Evolutionary conservation across 1,140 invertebrate species (phyloP).

Genomic region (Pseudomyrmex dendroicus): DNA sequence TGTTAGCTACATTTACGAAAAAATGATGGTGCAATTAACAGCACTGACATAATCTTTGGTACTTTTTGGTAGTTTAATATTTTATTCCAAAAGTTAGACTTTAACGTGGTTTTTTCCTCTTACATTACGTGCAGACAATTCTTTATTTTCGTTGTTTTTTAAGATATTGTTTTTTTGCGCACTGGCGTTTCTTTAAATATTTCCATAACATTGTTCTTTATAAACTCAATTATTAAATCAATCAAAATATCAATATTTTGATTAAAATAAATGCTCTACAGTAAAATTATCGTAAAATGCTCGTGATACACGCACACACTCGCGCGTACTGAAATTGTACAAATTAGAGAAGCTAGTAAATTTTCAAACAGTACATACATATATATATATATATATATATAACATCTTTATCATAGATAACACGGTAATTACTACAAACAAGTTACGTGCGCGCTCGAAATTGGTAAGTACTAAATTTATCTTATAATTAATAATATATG

Average conservation of each 20-base stretch:
- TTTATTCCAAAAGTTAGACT: no score
- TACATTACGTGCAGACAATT: background rate
- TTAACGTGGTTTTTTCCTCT: constrained; percentile 6
- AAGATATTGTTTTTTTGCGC: constrained; percentile 4
- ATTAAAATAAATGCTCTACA: constrained; percentile 5
- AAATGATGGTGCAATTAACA: constrained; percentile 27
- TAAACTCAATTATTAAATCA: no score
- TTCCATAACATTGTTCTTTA: background rate
- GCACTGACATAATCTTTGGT: constrained; percentile 4
- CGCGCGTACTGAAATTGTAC: constrained; percentile 52
- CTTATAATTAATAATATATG: constrained; percentile 41
- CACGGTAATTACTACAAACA: constrained; percentile 38
- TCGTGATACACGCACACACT: background rate
- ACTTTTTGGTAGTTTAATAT: background rate
- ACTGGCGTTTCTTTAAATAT: constrained; percentile 9
- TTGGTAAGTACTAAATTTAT: constrained; percentile 42
- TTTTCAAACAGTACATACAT: constrained; percentile 10
- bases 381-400: constrained; percentile 12
- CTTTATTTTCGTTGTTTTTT: constrained; percentile 13
- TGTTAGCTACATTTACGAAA: constrained; percentile 37
- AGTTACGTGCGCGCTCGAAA: background rate
- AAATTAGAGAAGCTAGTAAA: constrained; percentile 52
- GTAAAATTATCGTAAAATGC: constrained; percentile 23
- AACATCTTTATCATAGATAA: constrained; percentile 2
- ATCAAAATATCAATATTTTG: background rate